Evolutionary conservation across 92 coral and sea anemone genomes (phyloP).

Genomic region (Scolanthus callimorphus): DNA sequence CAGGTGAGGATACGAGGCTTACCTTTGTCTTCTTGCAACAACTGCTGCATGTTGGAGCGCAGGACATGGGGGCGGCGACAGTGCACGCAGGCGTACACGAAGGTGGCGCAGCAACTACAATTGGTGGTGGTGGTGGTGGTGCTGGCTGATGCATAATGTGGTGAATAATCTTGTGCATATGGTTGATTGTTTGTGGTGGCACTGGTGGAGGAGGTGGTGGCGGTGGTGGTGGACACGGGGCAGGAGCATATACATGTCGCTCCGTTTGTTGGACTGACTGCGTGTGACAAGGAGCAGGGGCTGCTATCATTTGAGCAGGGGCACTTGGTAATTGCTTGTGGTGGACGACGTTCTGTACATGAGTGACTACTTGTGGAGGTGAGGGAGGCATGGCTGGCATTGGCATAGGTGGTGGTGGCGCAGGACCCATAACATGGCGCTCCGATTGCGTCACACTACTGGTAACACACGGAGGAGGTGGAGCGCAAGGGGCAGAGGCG

Average conservation of each 20-base stretch:
- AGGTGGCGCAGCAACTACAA: too few species aligned
- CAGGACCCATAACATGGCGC: slow-evolving; percentile 56
- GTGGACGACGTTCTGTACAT: slow-evolving; percentile 47
- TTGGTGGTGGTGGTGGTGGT: slow-evolving; percentile 73
- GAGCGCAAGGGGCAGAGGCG: slow-evolving; percentile 45
- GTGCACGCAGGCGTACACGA: slow-evolving; percentile 57
- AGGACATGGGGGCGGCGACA: slow-evolving; percentile 8
- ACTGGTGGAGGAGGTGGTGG: slow-evolving; percentile 63
- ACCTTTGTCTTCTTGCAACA: slow-evolving; percentile 96
- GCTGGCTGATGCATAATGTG: slow-evolving; percentile 89
- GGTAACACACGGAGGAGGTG: slow-evolving; percentile 65
- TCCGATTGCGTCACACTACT: slow-evolving; percentile 32
- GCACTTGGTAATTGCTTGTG: slow-evolving; percentile 75
- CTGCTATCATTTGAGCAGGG: slow-evolving; percentile 76
- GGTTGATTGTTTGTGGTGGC: slow-evolving; percentile 81
- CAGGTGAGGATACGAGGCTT: too few species aligned
- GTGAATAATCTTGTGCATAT: slow-evolving; percentile 74
- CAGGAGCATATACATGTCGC: slow-evolving; percentile 72
- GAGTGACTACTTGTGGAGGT: slow-evolving; percentile 62
- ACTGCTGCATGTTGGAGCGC: slow-evolving; percentile 69
- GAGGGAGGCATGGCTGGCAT: slow-evolving; percentile 57
- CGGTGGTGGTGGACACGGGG: slow-evolving; percentile 72
- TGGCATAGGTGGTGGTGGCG: slow-evolving; percentile 77
- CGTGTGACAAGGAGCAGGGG: slow-evolving; percentile 81
- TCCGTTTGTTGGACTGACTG: slow-evolving; percentile 34